Evolutionary conservation across 2,888 invertebrate genomes (phyloP), one percentile per base, ranked within the genome.

Genomic region (Polydrusus pterygomalis): DNA sequence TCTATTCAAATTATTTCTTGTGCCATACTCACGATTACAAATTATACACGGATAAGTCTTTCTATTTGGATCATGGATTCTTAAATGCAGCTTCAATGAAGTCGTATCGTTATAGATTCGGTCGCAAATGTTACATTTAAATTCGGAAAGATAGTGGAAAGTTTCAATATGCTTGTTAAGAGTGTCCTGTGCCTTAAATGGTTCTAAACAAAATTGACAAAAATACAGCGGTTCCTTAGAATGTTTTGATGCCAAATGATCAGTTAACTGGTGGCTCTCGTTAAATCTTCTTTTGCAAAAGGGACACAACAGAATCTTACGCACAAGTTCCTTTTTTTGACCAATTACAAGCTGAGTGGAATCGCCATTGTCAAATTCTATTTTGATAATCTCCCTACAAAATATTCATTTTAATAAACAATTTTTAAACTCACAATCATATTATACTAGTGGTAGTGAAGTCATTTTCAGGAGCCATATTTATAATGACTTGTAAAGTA

Each of bases 271-370:
- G 25, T 81, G 81, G 58, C 82, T 84, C 51, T 80, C 82, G 45
- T 89, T 89, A 85, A 90, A 91, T 0, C 89, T 89, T 81, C 90
- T 90, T 62, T 89, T 77, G 69, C 85, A 84, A 71, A 81, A 80
- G n/a, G 78, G 74, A 67, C 81, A 82, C 49, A 67, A 58, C 3
- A 43, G 10, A 11, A 11, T 43, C 13, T 43, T 43, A 10, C 40
- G 7, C 13, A 11, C 40, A 43, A 10, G 40, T 43, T 43, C 40
- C 10, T 13, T 5, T 13, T 43, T 10, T 2, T 10, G 2, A 7
- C 7, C 30, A 30, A 7, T 30, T 30, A 7, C 2, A 13, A 30
- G n/a, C n/a, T n/a, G n/a, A n/a, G n/a, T 30, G 30, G 40, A 43
- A 13, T 30, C 11, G 40, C 2, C 5, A 10, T 13, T 2, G 10